Percentiles rank a stretch among this genome's conserved stretches.
These are phyloP conservation scores for Sesia bembeciformis DNA, from an alignment of 2,888 invertebrate species.

Conservation along the genomic window DNA sequence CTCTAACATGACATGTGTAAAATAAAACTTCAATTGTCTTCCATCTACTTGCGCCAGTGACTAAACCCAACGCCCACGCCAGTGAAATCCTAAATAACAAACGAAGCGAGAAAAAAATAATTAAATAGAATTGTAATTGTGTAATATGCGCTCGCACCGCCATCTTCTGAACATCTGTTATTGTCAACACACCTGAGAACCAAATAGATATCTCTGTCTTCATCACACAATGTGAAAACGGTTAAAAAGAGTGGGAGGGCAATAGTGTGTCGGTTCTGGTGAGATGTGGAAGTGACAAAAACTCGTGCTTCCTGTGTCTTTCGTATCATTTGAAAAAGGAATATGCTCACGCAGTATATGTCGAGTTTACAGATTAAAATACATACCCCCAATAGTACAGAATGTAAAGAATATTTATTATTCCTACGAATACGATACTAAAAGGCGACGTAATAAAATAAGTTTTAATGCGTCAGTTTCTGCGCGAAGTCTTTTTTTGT, in stretches of 20 bases:
- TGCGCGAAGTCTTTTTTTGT: too few species aligned
- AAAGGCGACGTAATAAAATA: too few species aligned
- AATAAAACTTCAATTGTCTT: conserved; percentile 47
- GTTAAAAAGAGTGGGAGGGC: conserved; percentile 23
- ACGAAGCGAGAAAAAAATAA: conserved; percentile 57
- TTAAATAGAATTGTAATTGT: conserved; percentile 72
- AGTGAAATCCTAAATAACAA: conserved; percentile 42
- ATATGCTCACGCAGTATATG: conserved; percentile 46
- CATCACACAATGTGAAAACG: not conserved
- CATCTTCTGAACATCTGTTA: conserved; percentile 68
- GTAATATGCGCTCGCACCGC: conserved; percentile 58
- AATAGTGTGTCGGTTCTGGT: conserved; percentile 31
- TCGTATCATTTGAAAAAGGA: conserved; percentile 72
- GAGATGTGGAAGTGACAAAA: conserved; percentile 72
- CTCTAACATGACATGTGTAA: conserved; percentile 45
- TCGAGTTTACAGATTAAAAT: not conserved
- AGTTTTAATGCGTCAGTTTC: too few species aligned
- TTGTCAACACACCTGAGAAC: conserved; percentile 71
- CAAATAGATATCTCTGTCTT: conserved; percentile 26
- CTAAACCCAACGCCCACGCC: conserved; percentile 41
- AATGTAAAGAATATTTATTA: too few species aligned
- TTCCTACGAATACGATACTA: too few species aligned
- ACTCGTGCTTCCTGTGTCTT: conserved; percentile 72
- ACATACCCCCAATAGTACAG: too few species aligned
- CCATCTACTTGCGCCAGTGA: conserved; percentile 7